Base-by-base conservation (phyloP, 92 coral and sea anemone genomes). In the Hydrozoanthus gracilis region DNA sequence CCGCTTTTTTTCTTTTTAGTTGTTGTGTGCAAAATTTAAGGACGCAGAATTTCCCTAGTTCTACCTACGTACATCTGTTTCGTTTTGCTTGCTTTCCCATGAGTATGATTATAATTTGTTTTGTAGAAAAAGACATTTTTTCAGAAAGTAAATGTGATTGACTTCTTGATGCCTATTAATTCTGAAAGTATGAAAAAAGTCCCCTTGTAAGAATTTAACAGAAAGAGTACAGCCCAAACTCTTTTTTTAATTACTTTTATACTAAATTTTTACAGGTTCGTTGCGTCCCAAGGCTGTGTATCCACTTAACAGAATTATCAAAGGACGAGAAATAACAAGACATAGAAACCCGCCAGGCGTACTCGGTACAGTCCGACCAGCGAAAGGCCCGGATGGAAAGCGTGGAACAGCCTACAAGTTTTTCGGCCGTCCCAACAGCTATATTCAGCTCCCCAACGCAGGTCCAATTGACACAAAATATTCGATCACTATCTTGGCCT, bases 321-420 rank as follows among this genome's bases (percentile, higher is more conserved):
- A 75, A 64, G 95, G 95, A 55, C 83, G 87, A 27, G 97, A 94
- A 27, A 14, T 92, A 39, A 86, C 95, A 61, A 73, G 87, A 55
- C 83, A 92, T 18, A 90, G 92, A 49, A 94, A 94, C 83, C 91
- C 87, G 69, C 60, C 70, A 14, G 97, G 91, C n/a, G 87, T 18
- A 75, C 76, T 94, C 10, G 84, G 83, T 15, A 83, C 84, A 20
- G 97, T 94, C 5, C 88, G 97, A 48, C 92, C 93, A 7, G 97
- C 92, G 4, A 89, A 89, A 61, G 97, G 97, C 6, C 97, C 97
- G 13, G 93, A 94, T 86, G 91, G 95, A 61, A 92, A 90, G 50
- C 89, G 86, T 49, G 83, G 89, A 13, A 79, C 91, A 16, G 90
- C 97, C 12, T 92, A 89, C 82, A 91, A 90, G 82, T 94, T 94